Evolutionary conservation across 2,888 invertebrate species (phyloP).

Genomic region (Mechanitis messenoides): DNA sequence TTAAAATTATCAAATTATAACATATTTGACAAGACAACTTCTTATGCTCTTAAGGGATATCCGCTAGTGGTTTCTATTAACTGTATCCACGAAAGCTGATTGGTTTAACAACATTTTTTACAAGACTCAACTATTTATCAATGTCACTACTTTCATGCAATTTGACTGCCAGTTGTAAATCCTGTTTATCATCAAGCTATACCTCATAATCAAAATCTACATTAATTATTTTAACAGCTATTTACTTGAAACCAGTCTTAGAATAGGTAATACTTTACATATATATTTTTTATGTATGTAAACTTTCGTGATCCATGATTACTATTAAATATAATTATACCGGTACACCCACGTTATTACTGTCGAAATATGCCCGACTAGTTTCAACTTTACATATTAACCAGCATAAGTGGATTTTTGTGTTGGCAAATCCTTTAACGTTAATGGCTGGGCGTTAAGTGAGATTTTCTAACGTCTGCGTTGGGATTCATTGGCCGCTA

Average conservation of each 20-base stretch:
- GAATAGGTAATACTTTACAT: no score
- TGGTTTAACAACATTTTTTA: conserved; percentile 28
- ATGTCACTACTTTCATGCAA: conserved; percentile 35
- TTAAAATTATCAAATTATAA: conserved; percentile 19
- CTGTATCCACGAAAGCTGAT: conserved; percentile 25
- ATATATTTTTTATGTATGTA: no score
- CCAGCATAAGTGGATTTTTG: no score
- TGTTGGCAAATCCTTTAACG: no score
- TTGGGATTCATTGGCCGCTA: no score
- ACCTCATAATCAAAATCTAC: not conserved
- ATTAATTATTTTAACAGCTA: not conserved
- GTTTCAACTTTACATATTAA: no score
- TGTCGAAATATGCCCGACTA: no score
- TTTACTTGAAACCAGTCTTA: not conserved
- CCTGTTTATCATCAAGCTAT: conserved; percentile 16
- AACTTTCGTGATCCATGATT: no score
- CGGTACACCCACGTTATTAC: no score
- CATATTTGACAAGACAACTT: conserved; percentile 17
- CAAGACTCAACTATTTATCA: conserved; percentile 38
- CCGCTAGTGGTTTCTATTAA: conserved; percentile 24
- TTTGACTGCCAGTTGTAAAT: conserved; percentile 25
- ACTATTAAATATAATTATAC: no score
- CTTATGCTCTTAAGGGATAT: conserved; percentile 24
- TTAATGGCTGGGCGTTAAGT: no score
- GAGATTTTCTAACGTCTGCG: no score